Conservation (phyloP, 2,797 vertebrate species). For the Acridotheres tristis region DNA sequence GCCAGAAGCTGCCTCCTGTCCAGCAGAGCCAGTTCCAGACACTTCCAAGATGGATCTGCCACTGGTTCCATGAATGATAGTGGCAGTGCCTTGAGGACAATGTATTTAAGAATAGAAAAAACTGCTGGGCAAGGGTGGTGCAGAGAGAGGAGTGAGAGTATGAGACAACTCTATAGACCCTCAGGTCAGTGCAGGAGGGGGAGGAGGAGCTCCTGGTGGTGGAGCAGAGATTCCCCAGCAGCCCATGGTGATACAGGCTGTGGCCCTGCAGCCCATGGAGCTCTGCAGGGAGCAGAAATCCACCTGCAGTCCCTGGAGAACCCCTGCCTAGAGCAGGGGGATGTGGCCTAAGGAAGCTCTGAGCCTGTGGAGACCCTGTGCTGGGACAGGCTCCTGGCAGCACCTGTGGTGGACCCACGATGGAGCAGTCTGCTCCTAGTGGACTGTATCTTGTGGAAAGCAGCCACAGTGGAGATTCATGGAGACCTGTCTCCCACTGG, state of each 20-base stretch:
- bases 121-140: neutral
- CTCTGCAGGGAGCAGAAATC: neutral
- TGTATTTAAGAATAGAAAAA: neutral
- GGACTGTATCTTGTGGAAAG: neutral
- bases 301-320: neutral
- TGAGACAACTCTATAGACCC: neutral
- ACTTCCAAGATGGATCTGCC: neutral
- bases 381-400: neutral
- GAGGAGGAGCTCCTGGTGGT: neutral
- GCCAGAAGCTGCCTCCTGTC: neutral
- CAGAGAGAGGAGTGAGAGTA: neutral
- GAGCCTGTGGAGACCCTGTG: neutral
- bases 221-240: neutral
- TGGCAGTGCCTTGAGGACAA: fast-evolving
- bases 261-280: neutral
- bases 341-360: neutral
- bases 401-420: neutral
- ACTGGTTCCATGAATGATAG: fast-evolving
- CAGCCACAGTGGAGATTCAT: neutral
- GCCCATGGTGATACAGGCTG: neutral
- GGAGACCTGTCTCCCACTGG: neutral
- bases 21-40: neutral
- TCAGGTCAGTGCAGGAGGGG: neutral
- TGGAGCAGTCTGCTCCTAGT: neutral
- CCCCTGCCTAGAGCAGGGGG: neutral